Conservation (phyloP, 2,888 invertebrate genomes). For the Andricus quercusramuli region DNA sequence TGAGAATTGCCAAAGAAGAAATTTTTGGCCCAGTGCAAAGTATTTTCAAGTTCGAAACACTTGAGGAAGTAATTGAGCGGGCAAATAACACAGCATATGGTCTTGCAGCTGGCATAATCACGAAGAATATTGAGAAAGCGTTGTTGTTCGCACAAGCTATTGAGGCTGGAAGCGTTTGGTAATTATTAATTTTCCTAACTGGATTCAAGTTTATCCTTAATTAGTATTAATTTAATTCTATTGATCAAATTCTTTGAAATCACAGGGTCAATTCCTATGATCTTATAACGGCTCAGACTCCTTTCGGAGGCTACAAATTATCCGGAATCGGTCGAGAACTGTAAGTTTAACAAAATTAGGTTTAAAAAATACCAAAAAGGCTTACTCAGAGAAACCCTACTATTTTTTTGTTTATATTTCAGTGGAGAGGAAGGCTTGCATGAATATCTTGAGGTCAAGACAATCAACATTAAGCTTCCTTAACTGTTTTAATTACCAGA, state of each 20-base stretch:
- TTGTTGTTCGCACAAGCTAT: slow-evolving; percentile 80
- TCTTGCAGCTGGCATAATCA: slow-evolving; percentile 84
- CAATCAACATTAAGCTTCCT: slow-evolving; percentile 82
- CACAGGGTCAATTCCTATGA: slow-evolving; percentile 88
- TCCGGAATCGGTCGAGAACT: slow-evolving; percentile 91
- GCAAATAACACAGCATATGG: slow-evolving; percentile 85
- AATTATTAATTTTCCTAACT: slow-evolving; percentile 48
- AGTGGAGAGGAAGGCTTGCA: slow-evolving; percentile 89
- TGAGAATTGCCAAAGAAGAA: slow-evolving; percentile 81
- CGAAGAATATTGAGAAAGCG: slow-evolving; percentile 83
- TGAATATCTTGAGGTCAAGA: slow-evolving; percentile 85
- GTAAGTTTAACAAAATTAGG: slow-evolving; percentile 60
- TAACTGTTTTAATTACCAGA: too few relatives aligned
- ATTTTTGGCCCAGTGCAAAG: slow-evolving; percentile 85
- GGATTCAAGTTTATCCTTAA: slow-evolving; percentile 1
- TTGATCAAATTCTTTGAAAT: background rate
- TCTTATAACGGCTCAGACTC: slow-evolving; percentile 86
- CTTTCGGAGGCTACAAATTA: slow-evolving; percentile 93
- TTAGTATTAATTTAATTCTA: background rate
- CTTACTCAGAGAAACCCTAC: background rate
- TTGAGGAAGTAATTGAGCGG: slow-evolving; percentile 83
- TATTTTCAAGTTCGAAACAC: slow-evolving; percentile 82
- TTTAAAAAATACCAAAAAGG: background rate
- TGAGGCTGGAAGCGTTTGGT: slow-evolving; percentile 83
- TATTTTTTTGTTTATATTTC: slow-evolving; percentile 64